Percentiles rank a stretch among this genome's conserved stretches.
phyloP scores from a whole-genome alignment of 2,113 vertebrate species.

The Syngnathus typhle region DNA sequence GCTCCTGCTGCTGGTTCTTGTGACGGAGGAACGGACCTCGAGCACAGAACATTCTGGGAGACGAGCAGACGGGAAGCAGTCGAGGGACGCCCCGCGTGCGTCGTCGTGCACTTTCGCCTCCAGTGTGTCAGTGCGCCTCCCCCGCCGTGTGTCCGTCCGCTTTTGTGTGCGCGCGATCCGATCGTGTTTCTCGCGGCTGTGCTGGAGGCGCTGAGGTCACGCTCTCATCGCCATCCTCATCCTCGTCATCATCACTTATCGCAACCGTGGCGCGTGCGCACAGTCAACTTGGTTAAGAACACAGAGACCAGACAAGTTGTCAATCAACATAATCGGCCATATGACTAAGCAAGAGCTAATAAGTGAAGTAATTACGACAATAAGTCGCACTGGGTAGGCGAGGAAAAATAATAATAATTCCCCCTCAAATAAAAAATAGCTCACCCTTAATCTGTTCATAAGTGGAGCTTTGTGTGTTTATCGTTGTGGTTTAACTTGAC shows the following conservation, averaged over 20 bases:
- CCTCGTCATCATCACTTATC: slow-evolving; percentile 37
- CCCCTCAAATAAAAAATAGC: no score
- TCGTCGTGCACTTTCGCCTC: slow-evolving; percentile 22
- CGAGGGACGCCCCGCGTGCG: slow-evolving; percentile 29
- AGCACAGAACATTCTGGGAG: slow-evolving; percentile 55
- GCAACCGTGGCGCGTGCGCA: slow-evolving; percentile 49
- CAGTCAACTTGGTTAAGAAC: slow-evolving; percentile 26
- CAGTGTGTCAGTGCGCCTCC: slow-evolving; percentile 20
- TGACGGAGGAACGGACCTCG: slow-evolving; percentile 39
- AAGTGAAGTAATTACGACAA: not conserved
- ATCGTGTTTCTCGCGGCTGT: slow-evolving; percentile 52
- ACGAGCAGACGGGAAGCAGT: slow-evolving; percentile 26
- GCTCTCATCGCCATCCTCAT: slow-evolving; percentile 61
- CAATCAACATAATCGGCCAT: not conserved
- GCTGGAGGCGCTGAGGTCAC: slow-evolving; percentile 71
- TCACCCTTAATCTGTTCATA: no score
- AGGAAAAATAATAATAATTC: not conserved
- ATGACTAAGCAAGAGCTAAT: not conserved
- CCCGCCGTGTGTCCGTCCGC: slow-evolving; percentile 24
- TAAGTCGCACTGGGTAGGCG: not conserved
- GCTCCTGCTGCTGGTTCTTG: slow-evolving; percentile 20
- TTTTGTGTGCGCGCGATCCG: not conserved
- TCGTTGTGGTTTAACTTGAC: not conserved
- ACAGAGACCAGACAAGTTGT: not conserved
- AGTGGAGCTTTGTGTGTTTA: not conserved